These are phyloP conservation scores for Drosophila mercatorum DNA, from an alignment of 2,888 invertebrate species.

Conservation along the genomic window DNA sequence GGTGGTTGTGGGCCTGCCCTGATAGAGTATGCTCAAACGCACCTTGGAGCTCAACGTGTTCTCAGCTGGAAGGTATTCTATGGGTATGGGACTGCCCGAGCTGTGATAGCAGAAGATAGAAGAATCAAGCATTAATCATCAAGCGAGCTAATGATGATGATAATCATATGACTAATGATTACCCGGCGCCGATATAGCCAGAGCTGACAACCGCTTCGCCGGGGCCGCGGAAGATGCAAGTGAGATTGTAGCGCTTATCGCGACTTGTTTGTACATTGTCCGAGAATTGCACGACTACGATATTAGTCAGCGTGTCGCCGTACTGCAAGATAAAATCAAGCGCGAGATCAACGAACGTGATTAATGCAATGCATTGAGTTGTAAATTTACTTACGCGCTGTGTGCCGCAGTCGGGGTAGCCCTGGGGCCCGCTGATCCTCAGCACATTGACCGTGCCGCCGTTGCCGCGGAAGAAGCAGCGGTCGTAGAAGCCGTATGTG, in stretches of 20 bases:
- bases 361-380: conserved; percentile 6
- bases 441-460: conserved; percentile 93
- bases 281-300: conserved; percentile 96
- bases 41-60: conserved; percentile 95
- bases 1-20: conserved; percentile 95
- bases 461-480: conserved; percentile 95
- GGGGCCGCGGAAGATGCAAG: conserved; percentile 95
- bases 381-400: conserved; percentile 87
- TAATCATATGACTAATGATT: conserved; percentile 63
- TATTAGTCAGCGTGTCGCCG: conserved; percentile 96
- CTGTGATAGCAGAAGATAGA: conserved; percentile 84
- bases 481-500: conserved; percentile 95
- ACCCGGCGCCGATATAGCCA: conserved; percentile 96
- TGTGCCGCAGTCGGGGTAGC: conserved; percentile 97
- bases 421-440: conserved; percentile 94
- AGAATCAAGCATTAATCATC: conserved; percentile 13
- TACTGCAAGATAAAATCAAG: conserved; percentile 86
- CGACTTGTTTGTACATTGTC: conserved; percentile 96
- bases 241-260: conserved; percentile 95
- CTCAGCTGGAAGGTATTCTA: conserved; percentile 96
- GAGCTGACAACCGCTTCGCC: conserved; percentile 97
- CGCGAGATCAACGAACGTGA: neutral
- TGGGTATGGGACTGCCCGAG: conserved; percentile 95
- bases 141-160: conserved; percentile 3
- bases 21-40: conserved; percentile 92